phyloP scores from a whole-genome alignment of 2,888 invertebrate species.

The Helleia helle region DNA sequence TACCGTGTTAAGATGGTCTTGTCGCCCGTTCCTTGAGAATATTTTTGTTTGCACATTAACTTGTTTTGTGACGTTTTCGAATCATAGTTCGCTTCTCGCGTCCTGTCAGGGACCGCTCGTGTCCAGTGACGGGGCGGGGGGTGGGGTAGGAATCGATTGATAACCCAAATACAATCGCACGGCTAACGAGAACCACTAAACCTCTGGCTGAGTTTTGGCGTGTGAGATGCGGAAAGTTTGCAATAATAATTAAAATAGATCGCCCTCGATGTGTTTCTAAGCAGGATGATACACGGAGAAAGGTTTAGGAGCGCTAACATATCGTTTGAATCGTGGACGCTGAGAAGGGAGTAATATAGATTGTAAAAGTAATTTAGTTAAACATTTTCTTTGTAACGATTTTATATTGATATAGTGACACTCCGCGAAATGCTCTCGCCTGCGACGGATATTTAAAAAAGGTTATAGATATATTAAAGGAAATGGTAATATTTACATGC shows the following conservation, averaged over 20 bases:
- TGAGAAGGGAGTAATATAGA: slow-evolving; percentile 36
- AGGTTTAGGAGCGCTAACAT: slow-evolving; percentile 47
- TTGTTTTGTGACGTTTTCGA: not conserved
- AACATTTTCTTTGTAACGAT: slow-evolving; percentile 65
- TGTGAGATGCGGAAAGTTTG: slow-evolving; percentile 45
- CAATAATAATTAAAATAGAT: slow-evolving; percentile 55
- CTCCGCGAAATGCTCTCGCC: slow-evolving; percentile 54
- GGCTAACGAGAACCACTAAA: not conserved
- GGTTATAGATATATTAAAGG: slow-evolving; percentile 10
- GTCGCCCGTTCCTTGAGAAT: not conserved
- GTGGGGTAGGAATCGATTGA: not conserved
- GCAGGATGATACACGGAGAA: slow-evolving; percentile 29
- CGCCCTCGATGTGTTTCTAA: slow-evolving; percentile 38
- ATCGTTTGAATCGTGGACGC: slow-evolving; percentile 58
- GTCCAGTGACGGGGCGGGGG: slow-evolving; percentile 1
- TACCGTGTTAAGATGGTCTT: slow-evolving; percentile 34
- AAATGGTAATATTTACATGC: slow-evolving; percentile 17
- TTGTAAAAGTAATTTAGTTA: slow-evolving; percentile 64
- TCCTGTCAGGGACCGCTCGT: not conserved
- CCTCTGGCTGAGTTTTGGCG: slow-evolving; percentile 22
- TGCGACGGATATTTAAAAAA: slow-evolving; percentile 17
- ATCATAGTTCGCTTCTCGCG: not conserved
- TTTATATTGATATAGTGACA: slow-evolving; percentile 54
- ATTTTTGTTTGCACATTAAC: not conserved
- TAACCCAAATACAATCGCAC: slow-evolving; percentile 2